Evolutionary conservation across 2,888 invertebrate genomes (phyloP).

Genomic region (Hermaeophaga mercurialis): DNA sequence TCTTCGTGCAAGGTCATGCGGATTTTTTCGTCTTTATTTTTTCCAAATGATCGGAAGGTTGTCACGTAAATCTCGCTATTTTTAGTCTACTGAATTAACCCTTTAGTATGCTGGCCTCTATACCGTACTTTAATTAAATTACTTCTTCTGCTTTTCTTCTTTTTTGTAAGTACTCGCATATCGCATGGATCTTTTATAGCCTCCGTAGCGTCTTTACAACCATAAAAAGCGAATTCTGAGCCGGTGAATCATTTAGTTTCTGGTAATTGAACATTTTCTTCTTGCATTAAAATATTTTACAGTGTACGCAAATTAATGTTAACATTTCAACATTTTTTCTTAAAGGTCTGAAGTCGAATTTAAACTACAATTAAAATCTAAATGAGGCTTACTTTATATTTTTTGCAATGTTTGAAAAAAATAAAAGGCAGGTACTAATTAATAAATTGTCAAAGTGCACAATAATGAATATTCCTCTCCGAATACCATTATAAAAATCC

Average conservation of each 20-base stretch:
- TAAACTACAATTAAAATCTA: too few species aligned
- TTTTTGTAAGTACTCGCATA: too few species aligned
- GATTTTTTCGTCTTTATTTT: constrained; percentile 14
- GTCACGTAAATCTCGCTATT: constrained; percentile 12
- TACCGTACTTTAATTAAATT: constrained; percentile 6
- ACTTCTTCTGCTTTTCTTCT: too few species aligned
- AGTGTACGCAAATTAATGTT: too few species aligned
- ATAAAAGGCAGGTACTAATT: too few species aligned
- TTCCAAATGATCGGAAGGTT: constrained; percentile 11
- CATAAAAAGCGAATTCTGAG: neutral
- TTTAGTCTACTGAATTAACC: constrained; percentile 6
- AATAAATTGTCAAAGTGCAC: too few species aligned
- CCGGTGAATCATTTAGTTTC: neutral
- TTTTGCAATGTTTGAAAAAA: too few species aligned
- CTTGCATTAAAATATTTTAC: neutral
- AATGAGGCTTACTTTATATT: too few species aligned
- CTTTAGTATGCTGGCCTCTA: constrained; percentile 10
- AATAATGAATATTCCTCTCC: too few species aligned
- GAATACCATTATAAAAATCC: too few species aligned
- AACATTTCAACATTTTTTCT: too few species aligned
- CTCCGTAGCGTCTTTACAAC: neutral
- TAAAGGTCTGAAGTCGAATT: too few species aligned
- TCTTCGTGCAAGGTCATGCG: constrained; percentile 19
- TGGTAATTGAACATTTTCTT: neutral
- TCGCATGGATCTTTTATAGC: neutral